Conservation (phyloP, 1,140 invertebrate genomes). For the Ptiloglossa arizonensis region DNA sequence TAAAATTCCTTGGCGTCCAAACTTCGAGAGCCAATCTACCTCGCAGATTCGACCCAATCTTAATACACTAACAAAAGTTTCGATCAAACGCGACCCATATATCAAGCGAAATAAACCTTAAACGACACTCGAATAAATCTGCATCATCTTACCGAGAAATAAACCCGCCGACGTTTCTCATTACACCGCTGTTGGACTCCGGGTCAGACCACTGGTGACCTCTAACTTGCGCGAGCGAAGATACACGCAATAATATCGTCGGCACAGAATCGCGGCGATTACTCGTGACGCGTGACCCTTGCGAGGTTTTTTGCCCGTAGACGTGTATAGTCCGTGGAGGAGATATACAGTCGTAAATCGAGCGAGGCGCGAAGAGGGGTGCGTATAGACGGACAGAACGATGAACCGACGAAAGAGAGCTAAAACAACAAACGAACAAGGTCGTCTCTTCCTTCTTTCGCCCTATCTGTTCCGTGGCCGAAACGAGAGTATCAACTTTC, state of each 20-base stretch:
- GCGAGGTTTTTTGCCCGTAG: too few relatives aligned
- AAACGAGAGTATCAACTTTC: too few relatives aligned
- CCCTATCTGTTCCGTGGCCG: too few relatives aligned
- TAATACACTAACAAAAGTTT: not conserved
- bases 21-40: not conserved
- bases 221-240: slow-evolving; percentile 3
- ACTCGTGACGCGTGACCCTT: not conserved
- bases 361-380: slow-evolving; percentile 6
- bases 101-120: not conserved
- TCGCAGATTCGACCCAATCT: not conserved
- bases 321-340: not conserved
- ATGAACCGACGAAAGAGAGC: too few relatives aligned
- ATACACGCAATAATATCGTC: slow-evolving; percentile 30
- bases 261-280: slow-evolving; percentile 17
- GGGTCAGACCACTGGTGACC: slow-evolving; percentile 16
- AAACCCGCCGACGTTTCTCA: not conserved
- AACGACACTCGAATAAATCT: not conserved
- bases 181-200: not conserved
- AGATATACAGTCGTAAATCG: not conserved
- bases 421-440: not conserved
- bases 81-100: not conserved
- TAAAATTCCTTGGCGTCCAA: not conserved
- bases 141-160: not conserved
- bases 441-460: too few relatives aligned
- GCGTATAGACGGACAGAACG: not conserved